Evolutionary conservation across 2,113 vertebrate genomes (phyloP), one percentile per base, ranked within the genome.

Genomic region (Sarotherodon lohbergeri): DNA sequence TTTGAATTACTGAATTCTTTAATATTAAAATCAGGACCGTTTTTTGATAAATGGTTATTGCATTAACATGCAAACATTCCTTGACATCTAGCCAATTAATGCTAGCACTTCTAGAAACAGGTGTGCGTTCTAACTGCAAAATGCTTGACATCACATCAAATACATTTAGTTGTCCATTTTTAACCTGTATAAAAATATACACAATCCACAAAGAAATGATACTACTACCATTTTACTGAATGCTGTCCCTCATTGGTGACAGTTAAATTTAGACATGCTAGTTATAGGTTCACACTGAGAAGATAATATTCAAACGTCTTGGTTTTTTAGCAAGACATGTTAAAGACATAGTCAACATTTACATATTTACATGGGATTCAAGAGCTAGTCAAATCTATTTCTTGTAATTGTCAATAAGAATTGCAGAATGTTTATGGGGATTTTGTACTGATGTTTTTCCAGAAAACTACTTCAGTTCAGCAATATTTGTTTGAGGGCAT

Each of bases 161-260:
- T 24, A 24, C 12, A 41, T 32, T 0, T 76, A 54, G 46, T 17
- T 55, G 7, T 34, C 22, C 3, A 12, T 22, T 55, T 34, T 14
- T 41, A 68, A 68, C 63, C 3, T 5, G n/a, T 43, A 27, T 24
- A 22, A 73, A 73, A 76, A 48, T 19, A 46, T 27, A 76, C 5
- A 29, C 24, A 48, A 17, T 6, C 2, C 8, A 29, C 22, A 48
- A 16, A 48, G 43, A 29, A 19, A 48, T 19, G 3, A 11, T 29
- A 0, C 6, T 29, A 29, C 24, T 0, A 11, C 0, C 8, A 76
- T 76, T 48, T 29, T 76, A 48, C 9, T 76, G 71, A 76, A 29
- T 17, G 16, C 6, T 11, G 24, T 48, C 0, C 7, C 0, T 71
- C 66, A 17, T 29, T 76, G 71, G 68, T 29, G 14, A 43, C 41